Evolutionary conservation across 2,113 vertebrate species (phyloP), one percentile per base, ranked within the genome.

Genomic region (Nothoprocta perdicaria): DNA sequence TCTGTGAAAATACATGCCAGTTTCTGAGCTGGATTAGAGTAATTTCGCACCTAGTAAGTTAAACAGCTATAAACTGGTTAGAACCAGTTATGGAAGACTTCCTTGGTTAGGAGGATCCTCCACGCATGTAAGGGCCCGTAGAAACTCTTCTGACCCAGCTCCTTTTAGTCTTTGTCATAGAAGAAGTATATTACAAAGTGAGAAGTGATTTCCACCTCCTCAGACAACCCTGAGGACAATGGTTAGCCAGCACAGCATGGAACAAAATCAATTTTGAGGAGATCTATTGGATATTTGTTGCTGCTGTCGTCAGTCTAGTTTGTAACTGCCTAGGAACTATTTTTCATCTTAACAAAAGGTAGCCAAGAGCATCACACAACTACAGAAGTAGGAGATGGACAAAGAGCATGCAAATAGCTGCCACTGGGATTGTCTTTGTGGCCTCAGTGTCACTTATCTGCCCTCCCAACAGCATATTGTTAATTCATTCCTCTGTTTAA

Each of bases 181-280:
- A 76, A 81, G 38, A 27, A 82, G 40, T 48, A 31, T 87, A 83
- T 91, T 85, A 71, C 63, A 87, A 92, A 91, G 63, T 31, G 15
- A 80, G 67, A 96, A 93, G 84, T 92, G 62, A 95, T 96, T 95
- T 93, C 74, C 1, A 0, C 62, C 75, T 84, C 33, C 53, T 93
- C 67, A 82, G 88, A 72, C 38, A 90, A 80, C 88, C 67, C 78
- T 50, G 50, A 93, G 86, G 71, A 92, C 84, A 92, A 66, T 53
- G 33, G 71, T 82, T 87, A 89, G 81, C 60, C 55, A 84, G 60
- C 66, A 74, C 63, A 90, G 78, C 1, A 1, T 67, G 86, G 67
- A 90, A 94, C 29, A 94, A 92, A 93, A 93, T 74, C 55, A 85
- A 41, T 93, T 96, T 74, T 80, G 75, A 87, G 65, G 52, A 80